Evolutionary conservation across 2,113 vertebrate species (phyloP).

Genomic region (Cyanocitta stelleri): DNA sequence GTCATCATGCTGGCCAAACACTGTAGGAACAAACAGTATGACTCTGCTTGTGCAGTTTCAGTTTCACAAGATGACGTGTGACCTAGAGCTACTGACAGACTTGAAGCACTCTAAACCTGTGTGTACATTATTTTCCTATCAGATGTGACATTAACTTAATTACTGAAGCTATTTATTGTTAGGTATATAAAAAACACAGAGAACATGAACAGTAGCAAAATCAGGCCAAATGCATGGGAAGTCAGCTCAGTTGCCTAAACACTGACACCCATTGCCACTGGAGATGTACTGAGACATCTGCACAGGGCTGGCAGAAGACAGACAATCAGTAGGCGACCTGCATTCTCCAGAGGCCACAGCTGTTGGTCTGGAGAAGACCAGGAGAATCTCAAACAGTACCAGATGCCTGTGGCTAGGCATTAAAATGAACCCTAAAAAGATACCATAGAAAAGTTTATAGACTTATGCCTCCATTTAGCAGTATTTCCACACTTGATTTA

Average conservation of each 20-base stretch:
- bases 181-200: neutral
- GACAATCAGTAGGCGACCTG: neutral
- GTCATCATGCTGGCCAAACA: neutral
- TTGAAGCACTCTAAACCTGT: neutral
- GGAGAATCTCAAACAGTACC: neutral
- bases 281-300: neutral
- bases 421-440: neutral
- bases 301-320: neutral
- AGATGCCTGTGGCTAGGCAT: neutral
- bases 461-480: neutral
- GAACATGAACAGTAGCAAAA: neutral
- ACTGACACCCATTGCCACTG: neutral
- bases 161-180: neutral
- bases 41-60: neutral
- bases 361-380: neutral
- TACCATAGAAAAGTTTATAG: neutral
- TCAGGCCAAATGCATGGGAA: neutral
- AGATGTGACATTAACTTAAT: neutral
- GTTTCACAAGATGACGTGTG: neutral
- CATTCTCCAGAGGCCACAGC: neutral
- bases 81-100: neutral
- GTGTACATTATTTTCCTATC: neutral
- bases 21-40: neutral
- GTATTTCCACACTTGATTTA: neutral
- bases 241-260: neutral